phyloP scores from a whole-genome alignment of 1,140 invertebrate genomes.

The Tigriopus japonicus region DNA sequence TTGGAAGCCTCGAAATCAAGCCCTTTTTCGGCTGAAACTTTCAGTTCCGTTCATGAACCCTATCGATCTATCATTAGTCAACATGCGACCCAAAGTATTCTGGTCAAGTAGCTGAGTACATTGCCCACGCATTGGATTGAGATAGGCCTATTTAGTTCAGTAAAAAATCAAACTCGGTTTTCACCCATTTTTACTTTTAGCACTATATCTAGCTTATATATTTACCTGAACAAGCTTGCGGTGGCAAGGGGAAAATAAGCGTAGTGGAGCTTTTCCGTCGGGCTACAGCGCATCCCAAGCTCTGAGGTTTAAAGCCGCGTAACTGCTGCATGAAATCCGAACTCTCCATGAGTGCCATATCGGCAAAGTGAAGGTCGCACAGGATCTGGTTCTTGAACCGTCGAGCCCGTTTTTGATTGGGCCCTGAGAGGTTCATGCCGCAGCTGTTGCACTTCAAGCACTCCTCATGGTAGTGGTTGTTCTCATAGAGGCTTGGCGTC shows the following conservation, averaged over 20 bases:
- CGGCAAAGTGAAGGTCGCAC: conserved; percentile 73
- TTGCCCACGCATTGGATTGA: neutral
- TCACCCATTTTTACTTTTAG: neutral
- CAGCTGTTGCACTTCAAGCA: conserved; percentile 67
- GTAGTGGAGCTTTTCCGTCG: conserved; percentile 78
- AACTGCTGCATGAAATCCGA: conserved; percentile 91
- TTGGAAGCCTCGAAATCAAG: no score
- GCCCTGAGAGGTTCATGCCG: conserved; percentile 71
- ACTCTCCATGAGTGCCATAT: conserved; percentile 86
- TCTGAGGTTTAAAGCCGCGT: conserved; percentile 82
- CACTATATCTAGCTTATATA: no score
- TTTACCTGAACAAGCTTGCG: conserved; percentile 78
- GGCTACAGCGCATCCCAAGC: conserved; percentile 75
- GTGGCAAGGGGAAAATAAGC: conserved; percentile 74
- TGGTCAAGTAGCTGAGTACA: no score
- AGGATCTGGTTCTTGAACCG: conserved; percentile 44
- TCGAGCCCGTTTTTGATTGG: conserved; percentile 58
- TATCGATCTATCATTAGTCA: no score
- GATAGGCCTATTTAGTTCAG: neutral
- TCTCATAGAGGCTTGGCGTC: conserved; percentile 70
- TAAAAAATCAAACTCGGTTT: neutral
- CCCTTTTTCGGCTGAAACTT: no score
- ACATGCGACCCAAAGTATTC: no score
- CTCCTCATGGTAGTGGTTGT: conserved; percentile 89
- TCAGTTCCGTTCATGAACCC: no score